Conservation (phyloP, 2,888 invertebrate species). For the Crepidodera aurea region DNA sequence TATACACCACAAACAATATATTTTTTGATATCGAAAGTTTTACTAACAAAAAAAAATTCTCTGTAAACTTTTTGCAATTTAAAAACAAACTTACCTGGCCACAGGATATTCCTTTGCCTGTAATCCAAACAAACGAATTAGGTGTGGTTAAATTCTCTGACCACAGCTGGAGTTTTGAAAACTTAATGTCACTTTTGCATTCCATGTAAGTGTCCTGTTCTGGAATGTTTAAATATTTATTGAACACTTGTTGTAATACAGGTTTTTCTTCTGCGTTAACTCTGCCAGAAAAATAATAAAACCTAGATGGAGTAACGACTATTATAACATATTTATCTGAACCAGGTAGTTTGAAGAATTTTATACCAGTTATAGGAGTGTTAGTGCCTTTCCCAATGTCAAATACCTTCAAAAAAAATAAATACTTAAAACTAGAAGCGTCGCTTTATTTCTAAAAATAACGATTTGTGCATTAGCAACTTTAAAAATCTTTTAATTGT, state of each 20-base stretch:
- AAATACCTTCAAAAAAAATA: conserved; percentile 73
- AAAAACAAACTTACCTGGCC: conserved; percentile 82
- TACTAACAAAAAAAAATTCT: too few relatives aligned
- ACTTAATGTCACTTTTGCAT: conserved; percentile 70
- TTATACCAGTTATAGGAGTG: conserved; percentile 86
- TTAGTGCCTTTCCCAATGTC: conserved; percentile 82
- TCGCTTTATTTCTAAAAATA: background rate
- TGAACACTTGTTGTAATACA: conserved; percentile 81
- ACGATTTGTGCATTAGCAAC: background rate
- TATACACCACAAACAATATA: background rate
- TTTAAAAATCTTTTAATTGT: background rate
- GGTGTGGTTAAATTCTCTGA: conserved; percentile 75
- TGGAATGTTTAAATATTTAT: conserved; percentile 74
- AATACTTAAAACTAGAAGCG: background rate
- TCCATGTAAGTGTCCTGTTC: conserved; percentile 75
- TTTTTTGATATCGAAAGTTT: too few relatives aligned
- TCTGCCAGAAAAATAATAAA: conserved; percentile 89
- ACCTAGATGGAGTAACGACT: conserved; percentile 81
- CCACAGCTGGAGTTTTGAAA: conserved; percentile 82
- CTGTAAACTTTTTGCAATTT: too few relatives aligned
- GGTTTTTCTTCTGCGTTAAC: conserved; percentile 80
- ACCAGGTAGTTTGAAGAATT: conserved; percentile 78
- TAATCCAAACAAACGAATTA: conserved; percentile 87
- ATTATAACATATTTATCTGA: conserved; percentile 82
- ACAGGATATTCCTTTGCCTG: conserved; percentile 81